Base-by-base conservation (phyloP, 2,888 invertebrate species). In the Callyntrura sp. region DNA sequence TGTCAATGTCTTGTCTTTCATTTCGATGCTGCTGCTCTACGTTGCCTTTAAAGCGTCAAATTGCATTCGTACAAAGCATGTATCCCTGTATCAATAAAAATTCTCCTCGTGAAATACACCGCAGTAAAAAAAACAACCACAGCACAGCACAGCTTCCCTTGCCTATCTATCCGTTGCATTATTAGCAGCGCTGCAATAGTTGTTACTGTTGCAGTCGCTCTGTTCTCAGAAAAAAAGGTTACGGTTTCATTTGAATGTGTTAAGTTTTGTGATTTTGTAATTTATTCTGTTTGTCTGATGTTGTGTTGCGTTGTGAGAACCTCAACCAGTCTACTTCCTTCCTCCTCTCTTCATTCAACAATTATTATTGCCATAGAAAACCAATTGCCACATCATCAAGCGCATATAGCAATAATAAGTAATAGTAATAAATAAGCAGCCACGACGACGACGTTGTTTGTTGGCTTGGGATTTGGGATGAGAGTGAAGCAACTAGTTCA, bases 261-360 rank as follows among this genome's bases (percentile, higher is more conserved):
- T 51, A 35, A 35, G 35, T 57, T 28, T 79, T 85, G 68, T 55
- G 76, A 23, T 76, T 55, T 76, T 51, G 76, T 51, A 76, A 76
- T 51, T 76, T 76, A 45, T 60, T n/a, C 65, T 55, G 51, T 9
- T 62, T 65, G 14, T 28, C 62, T 60, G 78, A 17, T 68, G 48
- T 28, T 79, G 14, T 8, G 9, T 9, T 12, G 0, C 9, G n/a
- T 25, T 86, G 79, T 79, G 86, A 65, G 86, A 86, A 86, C 79
- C 55, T 79, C 55, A 86, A 86, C 86, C 86, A 68, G 86, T 86
- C 86, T 28, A 86, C 79, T 86, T 86, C 86, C 86, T 86, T 85
- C 68, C 55, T 78, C 45, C 48, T 35, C 55, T n/a, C 76, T 76
- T 68, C 76, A 76, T 3, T 85, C 60, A 85, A 73, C 60, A 85